Evolutionary conservation across 2,113 vertebrate species (phyloP).

Genomic region (Pedionomus torquatus): DNA sequence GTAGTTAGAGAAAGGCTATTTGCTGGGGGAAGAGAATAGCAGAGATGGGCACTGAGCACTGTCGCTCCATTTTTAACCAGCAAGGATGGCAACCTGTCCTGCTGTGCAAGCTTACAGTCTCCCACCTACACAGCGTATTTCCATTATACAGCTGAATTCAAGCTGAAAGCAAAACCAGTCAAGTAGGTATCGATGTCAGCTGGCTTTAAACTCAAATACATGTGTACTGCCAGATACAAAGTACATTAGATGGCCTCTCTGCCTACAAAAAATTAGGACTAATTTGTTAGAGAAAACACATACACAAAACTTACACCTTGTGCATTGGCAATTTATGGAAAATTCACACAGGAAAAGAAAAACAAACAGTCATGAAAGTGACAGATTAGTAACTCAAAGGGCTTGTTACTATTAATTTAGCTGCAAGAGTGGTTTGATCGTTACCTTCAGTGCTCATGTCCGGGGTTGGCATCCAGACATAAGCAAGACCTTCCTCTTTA

Average conservation of each 20-base stretch:
- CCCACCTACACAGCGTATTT: background rate
- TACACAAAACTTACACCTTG: background rate
- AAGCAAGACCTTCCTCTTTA: conserved; percentile 86
- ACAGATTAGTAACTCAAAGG: background rate
- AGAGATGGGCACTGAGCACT: background rate
- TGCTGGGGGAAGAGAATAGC: background rate
- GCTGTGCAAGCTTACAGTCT: background rate
- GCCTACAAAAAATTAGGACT: background rate
- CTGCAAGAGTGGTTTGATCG: background rate
- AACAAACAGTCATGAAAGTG: background rate
- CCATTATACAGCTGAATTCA: background rate
- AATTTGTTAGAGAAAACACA: background rate
- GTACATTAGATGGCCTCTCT: background rate
- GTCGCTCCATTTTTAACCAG: background rate
- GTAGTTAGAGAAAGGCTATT: background rate
- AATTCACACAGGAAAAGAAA: background rate
- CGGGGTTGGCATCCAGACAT: conserved; percentile 94
- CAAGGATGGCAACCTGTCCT: background rate
- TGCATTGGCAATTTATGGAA: background rate
- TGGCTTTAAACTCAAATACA: background rate
- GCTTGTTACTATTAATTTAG: background rate
- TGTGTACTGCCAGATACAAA: background rate
- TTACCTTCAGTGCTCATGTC: conserved; percentile 98
- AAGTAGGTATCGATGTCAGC: background rate
- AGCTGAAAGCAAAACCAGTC: background rate